Evolutionary conservation across 2,888 invertebrate species (phyloP).

Genomic region (Drosophila helvetica): DNA sequence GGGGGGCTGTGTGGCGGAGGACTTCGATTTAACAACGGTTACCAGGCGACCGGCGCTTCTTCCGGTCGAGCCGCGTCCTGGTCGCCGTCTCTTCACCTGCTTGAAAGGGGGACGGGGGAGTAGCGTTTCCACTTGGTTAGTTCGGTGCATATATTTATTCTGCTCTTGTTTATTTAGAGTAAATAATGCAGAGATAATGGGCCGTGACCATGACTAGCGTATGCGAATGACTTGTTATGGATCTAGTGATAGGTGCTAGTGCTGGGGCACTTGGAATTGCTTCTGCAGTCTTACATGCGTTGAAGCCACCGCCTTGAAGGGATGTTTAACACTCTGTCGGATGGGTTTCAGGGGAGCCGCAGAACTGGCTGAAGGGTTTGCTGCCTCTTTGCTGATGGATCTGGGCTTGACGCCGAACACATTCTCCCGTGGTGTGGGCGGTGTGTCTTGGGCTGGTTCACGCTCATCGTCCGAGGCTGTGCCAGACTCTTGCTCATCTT

Average conservation of each 20-base stretch:
- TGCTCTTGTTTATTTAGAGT: constrained; percentile 65
- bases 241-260: constrained; percentile 47
- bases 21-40: constrained; percentile 82
- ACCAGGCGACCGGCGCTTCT: constrained; percentile 52
- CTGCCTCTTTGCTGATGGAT: constrained; percentile 45
- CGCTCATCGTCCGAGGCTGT: constrained; percentile 70
- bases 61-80: constrained; percentile 31
- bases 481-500: constrained; percentile 63
- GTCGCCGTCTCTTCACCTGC: constrained; percentile 27
- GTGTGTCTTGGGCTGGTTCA: constrained; percentile 33
- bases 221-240: constrained; percentile 19
- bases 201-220: constrained; percentile 22
- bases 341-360: constrained; percentile 48
- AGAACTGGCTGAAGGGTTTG: background rate
- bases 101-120: constrained; percentile 1
- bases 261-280: constrained; percentile 80
- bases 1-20: constrained; percentile 20
- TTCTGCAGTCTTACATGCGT: constrained; percentile 81
- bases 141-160: constrained; percentile 41
- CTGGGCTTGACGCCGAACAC: constrained; percentile 66
- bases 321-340: constrained; percentile 68
- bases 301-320: constrained; percentile 79
- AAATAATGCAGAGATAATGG: constrained; percentile 51
- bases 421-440: constrained; percentile 51
- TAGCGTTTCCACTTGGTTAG: constrained; percentile 58